Evolutionary conservation across 2,113 vertebrate species (phyloP), one percentile per base, ranked within the genome.

Genomic region (Chinchilla lanigera): DNA sequence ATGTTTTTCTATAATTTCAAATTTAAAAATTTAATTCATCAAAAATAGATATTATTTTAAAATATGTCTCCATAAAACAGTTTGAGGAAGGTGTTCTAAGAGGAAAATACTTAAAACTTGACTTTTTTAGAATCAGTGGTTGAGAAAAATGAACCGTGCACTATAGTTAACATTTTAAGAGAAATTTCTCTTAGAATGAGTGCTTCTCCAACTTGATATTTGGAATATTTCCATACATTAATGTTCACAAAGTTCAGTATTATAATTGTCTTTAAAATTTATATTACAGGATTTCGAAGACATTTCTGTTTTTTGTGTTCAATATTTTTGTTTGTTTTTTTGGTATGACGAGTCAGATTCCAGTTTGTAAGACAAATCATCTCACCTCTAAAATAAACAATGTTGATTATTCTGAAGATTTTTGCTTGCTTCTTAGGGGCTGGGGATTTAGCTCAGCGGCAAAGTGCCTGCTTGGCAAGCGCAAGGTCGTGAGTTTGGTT

Each of bases 51-150:
- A 61, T 81, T 78, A 50, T 47, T 92, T 83, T 35, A 92, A 93
- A 82, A 69, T 35, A 2, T 28, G 0, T 83, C 67, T 61, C 6
- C 33, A 63, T 78, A 71, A 89, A 71, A 73, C 7, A 86, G 35
- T 93, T 92, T 96, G 75, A 73, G 9, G 3, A 84, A 26, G 1
- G 1, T 73, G 50, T 80, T 33, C n/a, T 58, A 54, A 80, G 33
- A 93, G 35, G 11, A 90, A 90, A 97, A 75, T 82, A 89, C 86
- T 2, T n/a, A 90, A 81, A 12, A 93, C 65, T 86, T 90, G 89
- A 11, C 11, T 92, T 89, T 67, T 85, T 47, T 7, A 69, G 24
- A 10, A 61, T 91, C 35, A 78, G 3, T 50, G 30, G 41, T 26
- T 88, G 17, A 73, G 16, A 84, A 71, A 94, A 84, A 12, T 63